phyloP scores from a whole-genome alignment of 2,888 invertebrate genomes.

The Tanypteryx hageni region DNA sequence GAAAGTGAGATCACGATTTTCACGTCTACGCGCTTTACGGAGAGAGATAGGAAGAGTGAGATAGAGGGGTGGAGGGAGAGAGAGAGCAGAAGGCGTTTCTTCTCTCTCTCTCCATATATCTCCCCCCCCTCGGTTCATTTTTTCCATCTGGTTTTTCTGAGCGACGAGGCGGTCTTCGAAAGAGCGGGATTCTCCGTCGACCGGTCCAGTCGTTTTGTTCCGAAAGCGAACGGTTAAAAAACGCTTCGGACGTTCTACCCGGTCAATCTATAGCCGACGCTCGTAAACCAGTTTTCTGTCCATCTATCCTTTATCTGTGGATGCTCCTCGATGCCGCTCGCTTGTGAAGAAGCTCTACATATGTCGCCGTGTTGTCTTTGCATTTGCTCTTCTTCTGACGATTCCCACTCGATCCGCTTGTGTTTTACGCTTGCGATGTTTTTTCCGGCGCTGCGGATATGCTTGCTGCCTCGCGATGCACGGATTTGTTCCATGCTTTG shows the following conservation, averaged over 20 bases:
- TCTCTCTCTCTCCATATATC: background rate
- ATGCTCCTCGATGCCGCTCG: background rate
- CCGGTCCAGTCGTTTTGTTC: constrained; percentile 40
- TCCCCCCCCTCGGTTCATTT: background rate
- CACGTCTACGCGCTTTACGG: background rate
- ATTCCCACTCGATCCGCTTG: background rate
- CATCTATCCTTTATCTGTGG: background rate
- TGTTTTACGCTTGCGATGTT: background rate
- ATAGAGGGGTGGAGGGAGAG: background rate
- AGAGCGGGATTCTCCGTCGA: background rate
- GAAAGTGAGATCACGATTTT: constrained; percentile 42
- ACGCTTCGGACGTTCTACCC: background rate
- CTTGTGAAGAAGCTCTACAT: background rate
- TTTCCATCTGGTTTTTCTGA: constrained; percentile 47
- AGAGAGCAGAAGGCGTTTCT: background rate
- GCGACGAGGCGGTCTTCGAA: constrained; percentile 15
- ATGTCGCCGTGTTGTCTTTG: background rate
- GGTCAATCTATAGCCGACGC: constrained; percentile 8
- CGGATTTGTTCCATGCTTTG: too few relatives aligned
- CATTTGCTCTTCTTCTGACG: background rate
- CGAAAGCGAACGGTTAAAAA: constrained; percentile 9
- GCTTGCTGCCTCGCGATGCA: background rate
- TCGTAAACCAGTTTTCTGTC: constrained; percentile 14
- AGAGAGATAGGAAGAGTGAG: background rate
- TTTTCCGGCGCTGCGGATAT: background rate